These are phyloP conservation scores for Nibea coibor DNA, from an alignment of 2,113 vertebrate species.

Conservation along the genomic window DNA sequence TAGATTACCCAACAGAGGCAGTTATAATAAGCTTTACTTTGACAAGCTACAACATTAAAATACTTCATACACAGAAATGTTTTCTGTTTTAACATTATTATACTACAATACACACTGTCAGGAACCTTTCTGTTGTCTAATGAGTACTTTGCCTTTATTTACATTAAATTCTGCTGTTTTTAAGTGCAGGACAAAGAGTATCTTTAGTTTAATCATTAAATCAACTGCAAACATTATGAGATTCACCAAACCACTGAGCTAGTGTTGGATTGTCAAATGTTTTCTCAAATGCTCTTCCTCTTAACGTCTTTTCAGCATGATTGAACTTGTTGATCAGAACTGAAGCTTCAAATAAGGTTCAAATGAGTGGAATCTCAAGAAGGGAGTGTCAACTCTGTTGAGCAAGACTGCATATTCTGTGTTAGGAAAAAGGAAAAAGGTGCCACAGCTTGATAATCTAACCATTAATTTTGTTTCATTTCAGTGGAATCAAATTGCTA, in stretches of 20 bases:
- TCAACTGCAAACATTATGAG: not conserved
- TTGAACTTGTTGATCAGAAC: not conserved
- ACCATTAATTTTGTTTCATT: not conserved
- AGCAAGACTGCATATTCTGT: not conserved
- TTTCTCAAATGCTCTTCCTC: not conserved
- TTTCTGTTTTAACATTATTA: not conserved
- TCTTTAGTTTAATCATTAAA: not conserved
- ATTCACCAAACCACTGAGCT: not conserved
- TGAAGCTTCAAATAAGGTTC: not conserved
- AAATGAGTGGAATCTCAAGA: not conserved
- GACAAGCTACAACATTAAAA: not conserved
- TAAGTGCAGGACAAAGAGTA: not conserved
- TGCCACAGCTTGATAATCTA: not conserved
- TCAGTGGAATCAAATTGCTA: not conserved
- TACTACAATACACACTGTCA: not conserved
- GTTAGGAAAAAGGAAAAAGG: not conserved
- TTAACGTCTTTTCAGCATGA: not conserved
- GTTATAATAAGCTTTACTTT: too few relatives aligned
- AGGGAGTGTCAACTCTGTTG: conserved; percentile 12
- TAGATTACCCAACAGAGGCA: too few relatives aligned
- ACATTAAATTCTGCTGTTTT: not conserved
- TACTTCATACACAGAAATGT: not conserved
- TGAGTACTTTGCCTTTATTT: too few relatives aligned
- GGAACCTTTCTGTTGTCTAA: too few relatives aligned
- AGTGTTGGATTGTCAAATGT: not conserved